These are phyloP conservation scores for Manis crassicaudata DNA, from an alignment of 2,797 vertebrate species.

Conservation along the genomic window DNA sequence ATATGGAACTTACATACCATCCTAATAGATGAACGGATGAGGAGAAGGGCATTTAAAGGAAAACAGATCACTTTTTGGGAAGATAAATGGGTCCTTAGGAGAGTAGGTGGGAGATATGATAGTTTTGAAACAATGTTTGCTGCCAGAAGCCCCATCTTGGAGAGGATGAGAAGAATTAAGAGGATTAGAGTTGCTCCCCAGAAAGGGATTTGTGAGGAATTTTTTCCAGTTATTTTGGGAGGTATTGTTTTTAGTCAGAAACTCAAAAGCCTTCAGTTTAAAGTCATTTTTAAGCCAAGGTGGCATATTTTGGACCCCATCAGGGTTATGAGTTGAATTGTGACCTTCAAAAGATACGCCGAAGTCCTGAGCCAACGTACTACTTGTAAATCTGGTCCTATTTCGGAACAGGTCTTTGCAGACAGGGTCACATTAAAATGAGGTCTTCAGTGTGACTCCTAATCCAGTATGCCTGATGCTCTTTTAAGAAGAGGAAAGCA, in stretches of 20 bases:
- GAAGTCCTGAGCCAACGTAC: not conserved
- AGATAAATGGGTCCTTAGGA: not conserved
- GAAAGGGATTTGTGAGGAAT: not conserved
- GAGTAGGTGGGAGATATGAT: not conserved
- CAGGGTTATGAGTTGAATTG: not conserved
- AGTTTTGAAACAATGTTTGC: not conserved
- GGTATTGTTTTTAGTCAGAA: not conserved
- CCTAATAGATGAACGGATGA: not conserved
- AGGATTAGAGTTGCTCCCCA: not conserved
- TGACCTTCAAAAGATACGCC: not conserved
- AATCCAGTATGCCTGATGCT: not conserved
- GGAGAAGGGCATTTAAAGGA: not conserved
- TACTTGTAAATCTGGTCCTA: not conserved
- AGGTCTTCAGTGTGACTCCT: not conserved
- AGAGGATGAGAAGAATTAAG: not conserved
- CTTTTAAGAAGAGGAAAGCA: not conserved
- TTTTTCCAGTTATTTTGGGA: not conserved
- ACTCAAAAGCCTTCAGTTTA: not conserved
- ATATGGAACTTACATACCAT: not conserved
- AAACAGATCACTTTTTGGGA: not conserved
- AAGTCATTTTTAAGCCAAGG: not conserved
- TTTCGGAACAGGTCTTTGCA: not conserved
- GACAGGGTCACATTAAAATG: not conserved
- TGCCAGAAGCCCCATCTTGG: not conserved
- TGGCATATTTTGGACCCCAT: not conserved